A percentile compares a stretch with the other conserved stretches of the same genome.
phyloP scores from a whole-genome alignment of 2,113 vertebrate genomes.

The Peromyscus leucopus region DNA sequence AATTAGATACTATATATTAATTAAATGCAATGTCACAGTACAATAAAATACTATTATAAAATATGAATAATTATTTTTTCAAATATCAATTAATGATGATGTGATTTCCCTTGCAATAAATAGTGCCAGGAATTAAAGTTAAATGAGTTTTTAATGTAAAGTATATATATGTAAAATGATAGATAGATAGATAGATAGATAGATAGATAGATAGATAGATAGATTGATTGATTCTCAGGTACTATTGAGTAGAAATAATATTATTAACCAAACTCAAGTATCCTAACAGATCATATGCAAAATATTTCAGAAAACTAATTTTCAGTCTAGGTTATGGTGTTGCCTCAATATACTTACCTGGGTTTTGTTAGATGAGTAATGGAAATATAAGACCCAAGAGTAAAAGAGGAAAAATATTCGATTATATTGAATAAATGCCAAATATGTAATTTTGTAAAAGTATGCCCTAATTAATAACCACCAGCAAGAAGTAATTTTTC shows the following conservation, averaged over 20 bases:
- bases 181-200: not conserved
- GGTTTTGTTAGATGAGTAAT: constrained; percentile 13
- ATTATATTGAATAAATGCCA: constrained; percentile 38
- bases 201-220: not conserved
- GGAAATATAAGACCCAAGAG: not conserved
- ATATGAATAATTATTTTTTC: constrained; percentile 29
- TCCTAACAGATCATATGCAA: not conserved
- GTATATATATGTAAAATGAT: not conserved
- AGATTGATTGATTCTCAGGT: not conserved
- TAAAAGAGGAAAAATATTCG: not conserved
- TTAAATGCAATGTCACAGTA: not conserved
- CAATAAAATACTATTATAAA: constrained; percentile 10
- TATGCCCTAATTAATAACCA: not conserved
- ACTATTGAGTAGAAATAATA: not conserved
- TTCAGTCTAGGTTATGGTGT: not conserved
- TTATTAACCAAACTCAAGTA: not conserved
- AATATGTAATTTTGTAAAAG: constrained; percentile 45
- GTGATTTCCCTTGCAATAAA: constrained; percentile 34
- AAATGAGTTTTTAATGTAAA: not conserved
- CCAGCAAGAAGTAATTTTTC: not conserved
- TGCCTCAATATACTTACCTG: constrained; percentile 13
- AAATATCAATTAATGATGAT: constrained; percentile 3
- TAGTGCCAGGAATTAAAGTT: not conserved
- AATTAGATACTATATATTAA: not conserved
- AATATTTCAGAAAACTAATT: not conserved